These are phyloP conservation scores for Spinibarbus caldwelli DNA, from an alignment of 2,797 vertebrate genomes.

Conservation along the genomic window DNA sequence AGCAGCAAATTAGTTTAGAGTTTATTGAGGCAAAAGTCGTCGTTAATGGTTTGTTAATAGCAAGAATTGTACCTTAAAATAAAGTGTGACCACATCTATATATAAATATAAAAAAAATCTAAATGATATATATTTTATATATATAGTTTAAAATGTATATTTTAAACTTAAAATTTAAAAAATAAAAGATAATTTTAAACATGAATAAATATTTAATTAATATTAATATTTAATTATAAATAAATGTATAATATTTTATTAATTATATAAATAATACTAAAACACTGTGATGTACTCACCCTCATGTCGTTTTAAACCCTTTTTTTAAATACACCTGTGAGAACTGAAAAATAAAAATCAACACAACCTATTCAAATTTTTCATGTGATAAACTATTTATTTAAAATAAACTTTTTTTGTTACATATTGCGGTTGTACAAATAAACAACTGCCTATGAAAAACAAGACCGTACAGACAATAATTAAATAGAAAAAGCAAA, in stretches of 20 bases:
- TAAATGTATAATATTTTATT: background rate
- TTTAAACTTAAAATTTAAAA: background rate
- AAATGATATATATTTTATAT: background rate
- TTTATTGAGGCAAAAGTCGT: no score
- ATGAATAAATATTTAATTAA: background rate
- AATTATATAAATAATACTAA: background rate
- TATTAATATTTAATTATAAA: background rate
- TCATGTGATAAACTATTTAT: no score
- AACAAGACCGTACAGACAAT: background rate
- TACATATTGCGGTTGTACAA: background rate
- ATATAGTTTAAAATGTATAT: background rate
- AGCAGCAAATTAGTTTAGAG: no score
- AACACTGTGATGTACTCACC: background rate
- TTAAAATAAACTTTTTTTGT: background rate
- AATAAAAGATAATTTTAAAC: no score
- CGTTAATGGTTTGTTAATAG: no score
- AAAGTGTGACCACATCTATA: no score
- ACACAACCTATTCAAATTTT: no score
- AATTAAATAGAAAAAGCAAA: constrained; percentile 1
- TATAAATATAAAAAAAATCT: background rate
- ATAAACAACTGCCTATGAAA: background rate
- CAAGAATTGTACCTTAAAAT: no score
- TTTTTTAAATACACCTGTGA: background rate
- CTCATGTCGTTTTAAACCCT: rapidly evolving
- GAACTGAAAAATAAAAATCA: no score